Base-by-base conservation (phyloP, 2,797 vertebrate genomes). In the Remorina albescens region DNA sequence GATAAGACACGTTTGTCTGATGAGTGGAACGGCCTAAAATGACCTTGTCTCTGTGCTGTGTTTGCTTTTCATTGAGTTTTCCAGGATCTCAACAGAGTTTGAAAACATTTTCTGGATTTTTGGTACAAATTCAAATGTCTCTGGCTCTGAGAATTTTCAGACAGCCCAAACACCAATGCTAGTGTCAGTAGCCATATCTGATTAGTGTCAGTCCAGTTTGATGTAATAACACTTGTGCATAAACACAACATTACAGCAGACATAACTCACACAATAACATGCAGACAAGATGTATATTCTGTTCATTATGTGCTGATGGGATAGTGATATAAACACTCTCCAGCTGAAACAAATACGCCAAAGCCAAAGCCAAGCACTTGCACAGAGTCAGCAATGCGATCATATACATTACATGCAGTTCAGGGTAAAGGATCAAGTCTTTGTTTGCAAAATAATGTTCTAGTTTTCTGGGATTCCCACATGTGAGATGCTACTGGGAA, bases 41-140 rank as follows among this genome's bases (percentile, higher is more conserved):
- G 44, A 62, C 53, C 34, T 25, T 68, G 49, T 76, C 42, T 44
- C 42, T 44, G 34, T 65, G 66, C 34, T 41, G 53, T 65, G 62
- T 84, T 86, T 81, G 80, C 9, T 25, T 78, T 90, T 50, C 42
- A 15, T 42, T 46, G 34, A 59, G 67, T 84, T 80, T 74, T 85
- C 78, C 70, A 32, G 55, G 23, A 6, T 69, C 76, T 73, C 67
- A 9, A 13, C 26, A 68, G 28, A 61, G 28, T 51, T 85, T 82
- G 47, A 74, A 69, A 41, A 67, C 58, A 36, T 44, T 78, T 30
- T 30, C 30, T 76, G 70, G 49, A 54, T 80, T 58, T n/a, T 65
- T 66, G 58, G 51, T 23, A 47, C 19, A 46, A 65, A 80, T 70
- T 82, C 66, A 82, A 47, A 61, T 39, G 36, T 61, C 41, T 61